Conservation (phyloP, 2,888 invertebrate genomes). For the Leistus spinibarbis region DNA sequence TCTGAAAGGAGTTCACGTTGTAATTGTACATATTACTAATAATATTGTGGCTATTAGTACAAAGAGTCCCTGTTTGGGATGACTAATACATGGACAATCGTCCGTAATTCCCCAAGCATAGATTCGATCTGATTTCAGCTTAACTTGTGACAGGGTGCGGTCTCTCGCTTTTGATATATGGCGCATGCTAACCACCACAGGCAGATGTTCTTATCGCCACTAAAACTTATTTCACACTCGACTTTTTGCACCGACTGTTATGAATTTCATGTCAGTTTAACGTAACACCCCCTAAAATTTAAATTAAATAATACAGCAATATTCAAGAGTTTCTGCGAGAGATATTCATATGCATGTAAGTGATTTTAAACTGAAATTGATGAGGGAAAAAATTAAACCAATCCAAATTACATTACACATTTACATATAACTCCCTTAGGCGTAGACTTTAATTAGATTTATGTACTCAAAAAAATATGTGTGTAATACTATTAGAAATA, state of each 20-base stretch:
- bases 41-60: background rate
- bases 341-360: background rate
- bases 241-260: background rate
- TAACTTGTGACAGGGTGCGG: background rate
- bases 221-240: background rate
- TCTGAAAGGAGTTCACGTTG: too few relatives aligned
- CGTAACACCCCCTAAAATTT: background rate
- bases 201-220: background rate
- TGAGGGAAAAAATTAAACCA: background rate
- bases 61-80: background rate
- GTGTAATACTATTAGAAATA: background rate
- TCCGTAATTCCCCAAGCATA: background rate
- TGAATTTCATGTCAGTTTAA: background rate
- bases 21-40: background rate
- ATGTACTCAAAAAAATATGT: background rate
- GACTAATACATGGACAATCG: background rate
- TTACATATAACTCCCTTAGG: background rate
- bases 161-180: background rate
- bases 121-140: constrained; percentile 1
- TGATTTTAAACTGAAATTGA: background rate
- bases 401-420: background rate
- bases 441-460: too few relatives aligned
- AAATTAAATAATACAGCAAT: background rate
- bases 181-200: background rate
- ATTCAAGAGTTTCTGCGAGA: background rate